phyloP scores from a whole-genome alignment of 1,140 invertebrate genomes.

The Araneus ventricosus region DNA sequence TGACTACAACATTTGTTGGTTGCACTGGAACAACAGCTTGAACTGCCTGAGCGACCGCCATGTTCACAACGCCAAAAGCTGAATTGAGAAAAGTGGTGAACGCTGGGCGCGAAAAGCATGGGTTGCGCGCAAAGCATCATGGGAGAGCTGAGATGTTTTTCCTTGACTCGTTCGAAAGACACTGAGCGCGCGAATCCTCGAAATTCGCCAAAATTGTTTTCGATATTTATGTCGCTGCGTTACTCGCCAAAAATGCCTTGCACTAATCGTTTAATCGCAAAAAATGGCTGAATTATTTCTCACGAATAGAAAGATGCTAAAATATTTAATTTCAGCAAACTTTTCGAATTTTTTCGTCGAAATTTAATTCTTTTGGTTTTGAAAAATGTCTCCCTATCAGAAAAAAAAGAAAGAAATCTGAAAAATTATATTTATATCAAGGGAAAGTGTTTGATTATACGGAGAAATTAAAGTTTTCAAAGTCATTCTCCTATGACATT shows the following conservation, averaged over 20 bases:
- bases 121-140: slow-evolving; percentile 41
- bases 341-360: background rate
- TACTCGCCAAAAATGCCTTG: slow-evolving; percentile 70
- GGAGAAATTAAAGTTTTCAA: too few relatives aligned
- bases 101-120: slow-evolving; percentile 47
- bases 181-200: slow-evolving; percentile 50
- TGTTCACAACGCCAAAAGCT: slow-evolving; percentile 65
- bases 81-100: slow-evolving; percentile 62
- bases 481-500: too few relatives aligned
- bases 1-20: slow-evolving; percentile 66
- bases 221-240: slow-evolving; percentile 54
- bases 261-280: slow-evolving; percentile 28
- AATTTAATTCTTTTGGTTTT: slow-evolving; percentile 5
- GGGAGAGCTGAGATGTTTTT: slow-evolving; percentile 52
- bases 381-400: background rate
- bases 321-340: background rate
- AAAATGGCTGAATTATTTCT: background rate
- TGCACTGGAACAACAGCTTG: slow-evolving; percentile 67
- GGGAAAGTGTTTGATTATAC: too few relatives aligned
- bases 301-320: background rate
- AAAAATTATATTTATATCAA: too few relatives aligned
- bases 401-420: too few relatives aligned
- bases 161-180: slow-evolving; percentile 5
- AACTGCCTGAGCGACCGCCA: slow-evolving; percentile 66
- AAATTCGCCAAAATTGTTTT: slow-evolving; percentile 74